Conservation (phyloP, 2,797 vertebrate genomes). For the Cheirogaleus major region DNA sequence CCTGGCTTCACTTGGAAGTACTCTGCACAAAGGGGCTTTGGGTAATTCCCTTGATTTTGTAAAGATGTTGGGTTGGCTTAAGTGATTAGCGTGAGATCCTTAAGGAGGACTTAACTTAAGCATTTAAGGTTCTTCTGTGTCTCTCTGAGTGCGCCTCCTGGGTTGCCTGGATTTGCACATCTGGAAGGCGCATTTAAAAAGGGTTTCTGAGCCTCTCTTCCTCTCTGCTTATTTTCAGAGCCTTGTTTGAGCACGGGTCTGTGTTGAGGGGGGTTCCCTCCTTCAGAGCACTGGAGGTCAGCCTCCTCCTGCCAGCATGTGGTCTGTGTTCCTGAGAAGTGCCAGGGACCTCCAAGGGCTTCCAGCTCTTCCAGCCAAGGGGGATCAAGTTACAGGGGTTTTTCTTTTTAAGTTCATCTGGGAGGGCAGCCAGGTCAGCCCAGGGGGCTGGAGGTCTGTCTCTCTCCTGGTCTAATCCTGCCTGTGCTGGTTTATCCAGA, state of each 20-base stretch:
- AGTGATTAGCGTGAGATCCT: slow-evolving; percentile 72
- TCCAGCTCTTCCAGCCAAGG: neutral
- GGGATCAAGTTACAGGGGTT: neutral
- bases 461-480: neutral
- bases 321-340: neutral
- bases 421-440: neutral
- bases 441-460: neutral
- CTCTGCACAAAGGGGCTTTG: slow-evolving; percentile 71
- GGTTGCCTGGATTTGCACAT: slow-evolving; percentile 47
- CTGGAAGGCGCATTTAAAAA: slow-evolving; percentile 55
- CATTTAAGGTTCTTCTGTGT: slow-evolving; percentile 56
- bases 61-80: slow-evolving; percentile 72
- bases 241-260: neutral
- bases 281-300: slow-evolving; percentile 2
- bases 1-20: slow-evolving; percentile 66
- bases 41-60: slow-evolving; percentile 68
- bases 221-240: neutral
- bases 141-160: neutral
- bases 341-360: neutral
- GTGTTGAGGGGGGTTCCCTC: neutral
- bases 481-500: neutral
- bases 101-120: slow-evolving; percentile 59
- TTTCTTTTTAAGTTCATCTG: neutral
- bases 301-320: neutral
- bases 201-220: neutral